Percentiles rank a stretch among this genome's conserved stretches.
These are phyloP conservation scores for Calameuta idolon DNA, from an alignment of 2,888 invertebrate species.

Conservation along the genomic window DNA sequence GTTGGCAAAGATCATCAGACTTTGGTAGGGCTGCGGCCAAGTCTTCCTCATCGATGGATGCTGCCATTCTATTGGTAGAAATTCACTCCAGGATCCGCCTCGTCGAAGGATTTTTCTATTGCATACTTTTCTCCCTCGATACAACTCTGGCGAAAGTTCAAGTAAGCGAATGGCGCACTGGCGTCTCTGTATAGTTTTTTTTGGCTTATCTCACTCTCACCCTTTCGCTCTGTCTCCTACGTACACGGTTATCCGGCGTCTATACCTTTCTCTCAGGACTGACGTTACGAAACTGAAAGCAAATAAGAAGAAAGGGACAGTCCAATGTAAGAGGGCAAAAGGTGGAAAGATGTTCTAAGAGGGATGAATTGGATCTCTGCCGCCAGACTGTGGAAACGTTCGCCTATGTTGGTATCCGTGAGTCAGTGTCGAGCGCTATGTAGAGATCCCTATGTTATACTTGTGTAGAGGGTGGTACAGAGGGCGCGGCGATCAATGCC, in stretches of 20 bases:
- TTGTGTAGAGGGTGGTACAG: conserved; percentile 26
- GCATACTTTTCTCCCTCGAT: neutral
- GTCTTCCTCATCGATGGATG: neutral
- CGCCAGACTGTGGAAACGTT: conserved; percentile 27
- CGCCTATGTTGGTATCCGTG: conserved; percentile 6
- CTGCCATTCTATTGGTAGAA: neutral
- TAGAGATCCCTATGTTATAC: neutral
- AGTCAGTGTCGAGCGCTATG: conserved; percentile 18
- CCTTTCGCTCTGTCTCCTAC: neutral
- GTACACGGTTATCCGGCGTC: conserved; percentile 10
- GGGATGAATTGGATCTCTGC: conserved; percentile 32
- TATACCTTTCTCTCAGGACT: conserved; percentile 10
- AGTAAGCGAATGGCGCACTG: neutral
- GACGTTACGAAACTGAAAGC: conserved; percentile 14
- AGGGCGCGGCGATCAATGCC: conserved; percentile 46
- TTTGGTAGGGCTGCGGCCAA: neutral
- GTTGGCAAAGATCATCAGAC: neutral
- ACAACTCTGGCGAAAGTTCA: neutral
- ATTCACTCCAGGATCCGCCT: neutral
- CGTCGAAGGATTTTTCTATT: neutral
- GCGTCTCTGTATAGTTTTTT: neutral
- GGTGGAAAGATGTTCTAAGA: conserved; percentile 34
- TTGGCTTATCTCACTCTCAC: neutral
- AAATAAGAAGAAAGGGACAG: conserved; percentile 14
- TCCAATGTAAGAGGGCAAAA: conserved; percentile 2